Evolutionary conservation across 1,140 invertebrate genomes (phyloP).

Genomic region (Ectropis grisescens): DNA sequence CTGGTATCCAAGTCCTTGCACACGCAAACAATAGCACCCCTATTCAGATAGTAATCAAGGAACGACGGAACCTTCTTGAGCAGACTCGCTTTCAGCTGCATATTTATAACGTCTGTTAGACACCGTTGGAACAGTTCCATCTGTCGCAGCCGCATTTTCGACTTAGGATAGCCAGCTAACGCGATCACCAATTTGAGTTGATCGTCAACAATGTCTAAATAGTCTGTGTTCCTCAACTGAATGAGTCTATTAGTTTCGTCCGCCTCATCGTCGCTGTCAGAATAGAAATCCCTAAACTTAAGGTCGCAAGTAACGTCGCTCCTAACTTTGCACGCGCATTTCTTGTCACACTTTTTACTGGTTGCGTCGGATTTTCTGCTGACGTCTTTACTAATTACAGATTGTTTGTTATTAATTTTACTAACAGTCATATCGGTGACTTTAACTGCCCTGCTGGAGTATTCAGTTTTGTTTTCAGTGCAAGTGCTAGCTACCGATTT

Average conservation of each 20-base stretch:
- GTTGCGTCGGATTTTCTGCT: conserved; percentile 22
- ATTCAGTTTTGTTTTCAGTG: conserved; percentile 20
- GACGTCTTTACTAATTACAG: conserved; percentile 24
- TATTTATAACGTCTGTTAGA: conserved; percentile 41
- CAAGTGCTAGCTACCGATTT: conserved; percentile 3
- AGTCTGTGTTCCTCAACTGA: conserved; percentile 40
- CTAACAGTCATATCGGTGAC: conserved; percentile 1
- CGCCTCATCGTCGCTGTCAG: conserved; percentile 30
- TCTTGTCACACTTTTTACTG: conserved; percentile 21
- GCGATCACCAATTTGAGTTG: conserved; percentile 41
- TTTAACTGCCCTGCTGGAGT: conserved; percentile 1
- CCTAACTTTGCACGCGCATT: conserved; percentile 14
- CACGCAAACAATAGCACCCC: conserved; percentile 50
- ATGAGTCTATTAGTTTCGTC: conserved; percentile 44
- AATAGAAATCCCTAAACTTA: conserved; percentile 31
- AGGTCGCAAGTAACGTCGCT: conserved; percentile 28
- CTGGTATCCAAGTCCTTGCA: conserved; percentile 44
- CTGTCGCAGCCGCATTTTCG: conserved; percentile 37
- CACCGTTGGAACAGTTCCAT: conserved; percentile 39
- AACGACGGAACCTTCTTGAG: conserved; percentile 36
- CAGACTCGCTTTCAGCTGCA: conserved; percentile 48
- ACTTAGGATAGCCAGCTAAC: conserved; percentile 42
- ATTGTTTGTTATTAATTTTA: conserved; percentile 22
- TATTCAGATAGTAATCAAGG: conserved; percentile 48
- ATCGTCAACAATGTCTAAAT: conserved; percentile 41